Evolutionary conservation across 2,113 vertebrate genomes (phyloP), one percentile per base, ranked within the genome.

Genomic region (Macquaria ambigua): DNA sequence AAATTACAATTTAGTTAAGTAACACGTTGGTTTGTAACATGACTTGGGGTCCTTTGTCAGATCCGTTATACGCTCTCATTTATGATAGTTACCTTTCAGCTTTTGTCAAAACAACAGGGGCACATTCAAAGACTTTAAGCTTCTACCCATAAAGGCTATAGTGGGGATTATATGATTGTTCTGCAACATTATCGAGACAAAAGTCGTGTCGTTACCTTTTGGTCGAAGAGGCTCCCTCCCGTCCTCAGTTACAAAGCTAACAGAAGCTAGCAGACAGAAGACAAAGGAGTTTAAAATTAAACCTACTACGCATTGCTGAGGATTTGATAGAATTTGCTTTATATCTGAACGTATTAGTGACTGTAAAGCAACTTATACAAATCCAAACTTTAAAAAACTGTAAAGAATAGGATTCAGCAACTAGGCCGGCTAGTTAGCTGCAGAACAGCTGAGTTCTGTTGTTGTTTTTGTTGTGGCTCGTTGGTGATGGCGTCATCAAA

Each of bases 361-460:
- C 2, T 52, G 8, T 58, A 15, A 50, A 39, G 1, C 16, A 1
- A 34, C 0, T 16, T 6, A 1, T 7, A 23, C 1, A 18, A 15
- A 48, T 31, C 3, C 2, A 66, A 16, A 37, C 8, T 1, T 2
- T 4, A 37, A 7, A 39, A 72, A 39, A 16, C 5, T 0, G 1
- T 1, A 12, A 0, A 59, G 5, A 70, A 15, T 4, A 34, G 4
- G 0, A 6, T 16, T 16, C 28, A 52, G 8, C 52, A 79, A 67
- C 72, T 16, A 81, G 68, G 59, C 79, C 77, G 71, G 88, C 76
- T 82, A 71, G 75, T 69, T 64, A 8, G 20, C 86, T 84, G 21
- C 28, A 15, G 21, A 89, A 84, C 91, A 93, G 92, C 90, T 92
- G 88, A 87, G 80, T 52, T 84, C 55, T 94, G 90, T 92, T 92